Evolutionary conservation across 2,113 vertebrate genomes (phyloP), one percentile per base, ranked within the genome.

Genomic region (Pao palembangensis): DNA sequence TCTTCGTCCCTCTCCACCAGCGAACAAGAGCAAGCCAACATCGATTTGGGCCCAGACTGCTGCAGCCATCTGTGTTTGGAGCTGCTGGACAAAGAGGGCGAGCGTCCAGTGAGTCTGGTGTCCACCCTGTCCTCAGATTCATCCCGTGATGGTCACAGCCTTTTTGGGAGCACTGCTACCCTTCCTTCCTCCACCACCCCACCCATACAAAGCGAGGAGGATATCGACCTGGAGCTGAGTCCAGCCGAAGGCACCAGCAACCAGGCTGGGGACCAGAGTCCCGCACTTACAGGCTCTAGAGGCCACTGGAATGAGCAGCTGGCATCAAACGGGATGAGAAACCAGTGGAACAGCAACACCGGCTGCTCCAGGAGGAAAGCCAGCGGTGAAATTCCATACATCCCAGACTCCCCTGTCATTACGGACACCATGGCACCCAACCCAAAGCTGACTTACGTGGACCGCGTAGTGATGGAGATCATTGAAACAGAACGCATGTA

Each of bases 401-500:
- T 56, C 63, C 53, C 75, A 0, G 25, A 82, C 46, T 92, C 91
- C 0, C 92, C 94, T 0, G 90, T 94, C 0, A 76, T 89, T 4
- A 28, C 87, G 0, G 85, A 85, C 69, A 15, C 89, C 6, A 84
- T 92, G 1, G 82, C 86, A 0, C 84, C 79, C 6, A 92, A 92
- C 71, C 91, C 90, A 3, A 93, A 95, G 71, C 88, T 96, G 70
- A 94, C 91, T 55, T 96, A 98, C 52, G 82, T 96, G 87, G 95
- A 96, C 70, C 92, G 94, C 0, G 96, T 99, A 42, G 94, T 99
- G 64, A 91, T 96, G 88, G 96, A 98, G 88, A 95, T 98, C 0
- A 93, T 96, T 50, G 96, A 98, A 79, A 97, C 96, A 0, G 96
- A 99, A 85, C 93, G 95, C 47, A 96, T 92, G 87, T 99, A 99